A percentile compares a stretch with the other conserved stretches of the same genome.
Evolutionary conservation across 1,140 invertebrate species (phyloP).

Genomic region (Sycophila sp.): DNA sequence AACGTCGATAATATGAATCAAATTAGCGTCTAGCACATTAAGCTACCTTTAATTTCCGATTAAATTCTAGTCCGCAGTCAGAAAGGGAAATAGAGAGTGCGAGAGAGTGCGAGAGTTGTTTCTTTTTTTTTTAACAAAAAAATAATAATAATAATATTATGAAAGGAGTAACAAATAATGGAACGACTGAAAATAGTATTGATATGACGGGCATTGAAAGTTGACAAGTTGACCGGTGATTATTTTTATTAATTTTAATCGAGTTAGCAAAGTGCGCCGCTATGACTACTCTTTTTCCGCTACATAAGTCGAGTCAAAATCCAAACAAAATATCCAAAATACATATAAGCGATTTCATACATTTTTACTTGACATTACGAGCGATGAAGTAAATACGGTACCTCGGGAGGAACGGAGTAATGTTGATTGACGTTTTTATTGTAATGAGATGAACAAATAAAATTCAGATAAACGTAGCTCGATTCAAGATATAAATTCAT

Average conservation of each 20-base stretch:
- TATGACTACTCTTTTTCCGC: not conserved
- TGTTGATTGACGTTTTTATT: conserved; percentile 16
- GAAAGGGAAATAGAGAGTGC: conserved; percentile 45
- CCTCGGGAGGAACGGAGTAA: not conserved
- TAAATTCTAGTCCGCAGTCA: conserved; percentile 64
- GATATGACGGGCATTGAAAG: conserved; percentile 59
- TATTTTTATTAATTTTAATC: conserved; percentile 24
- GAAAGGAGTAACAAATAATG: too few relatives aligned
- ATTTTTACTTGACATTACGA: conserved; percentile 18
- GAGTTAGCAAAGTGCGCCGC: not conserved
- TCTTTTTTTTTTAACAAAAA: conserved; percentile 44
- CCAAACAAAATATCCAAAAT: not conserved
- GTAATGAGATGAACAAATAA: not conserved
- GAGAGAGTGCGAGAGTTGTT: conserved; percentile 45
- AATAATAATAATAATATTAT: too few relatives aligned
- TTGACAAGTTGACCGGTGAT: conserved; percentile 1
- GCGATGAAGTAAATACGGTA: not conserved
- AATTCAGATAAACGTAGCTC: conserved; percentile 23
- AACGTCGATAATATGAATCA: conserved; percentile 61
- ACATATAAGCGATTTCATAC: conserved; percentile 6
- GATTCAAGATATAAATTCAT: conserved; percentile 19
- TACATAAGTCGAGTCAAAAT: not conserved
- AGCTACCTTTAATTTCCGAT: conserved; percentile 63
- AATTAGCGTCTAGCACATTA: conserved; percentile 64
- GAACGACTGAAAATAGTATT: conserved; percentile 28